Conservation (phyloP, 1,140 invertebrate genomes). For the Teleopsis dalmanni region DNA sequence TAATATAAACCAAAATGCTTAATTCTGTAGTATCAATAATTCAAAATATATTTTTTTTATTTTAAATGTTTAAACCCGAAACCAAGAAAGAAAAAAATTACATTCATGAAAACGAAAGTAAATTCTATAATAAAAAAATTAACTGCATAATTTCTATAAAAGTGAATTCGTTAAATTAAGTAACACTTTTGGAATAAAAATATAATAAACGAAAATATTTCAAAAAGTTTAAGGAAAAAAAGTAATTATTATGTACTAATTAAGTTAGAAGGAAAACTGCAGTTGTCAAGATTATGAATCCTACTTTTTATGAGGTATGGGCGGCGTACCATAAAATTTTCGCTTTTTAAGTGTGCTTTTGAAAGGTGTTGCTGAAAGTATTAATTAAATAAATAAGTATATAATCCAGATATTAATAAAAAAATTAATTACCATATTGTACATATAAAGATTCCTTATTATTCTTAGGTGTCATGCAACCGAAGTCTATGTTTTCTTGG, state of each 20-base stretch:
- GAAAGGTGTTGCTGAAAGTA: conserved; percentile 29
- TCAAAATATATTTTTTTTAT: too few species aligned
- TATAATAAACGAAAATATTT: too few species aligned
- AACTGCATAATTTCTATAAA: not conserved
- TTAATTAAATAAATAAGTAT: not conserved
- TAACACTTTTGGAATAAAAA: too few species aligned
- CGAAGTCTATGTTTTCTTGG: conserved; percentile 9
- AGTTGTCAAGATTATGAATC: too few species aligned
- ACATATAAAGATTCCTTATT: conserved; percentile 21
- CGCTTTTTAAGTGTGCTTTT: conserved; percentile 39
- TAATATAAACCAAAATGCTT: too few species aligned
- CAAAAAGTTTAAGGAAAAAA: too few species aligned
- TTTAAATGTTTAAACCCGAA: too few species aligned
- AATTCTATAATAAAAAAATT: not conserved
- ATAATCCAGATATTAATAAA: not conserved
- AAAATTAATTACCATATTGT: conserved; percentile 24
- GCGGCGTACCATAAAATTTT: conserved; percentile 21
- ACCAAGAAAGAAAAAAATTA: not conserved
- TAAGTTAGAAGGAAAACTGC: too few species aligned
- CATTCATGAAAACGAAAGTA: not conserved
- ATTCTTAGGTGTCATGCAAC: conserved; percentile 26
- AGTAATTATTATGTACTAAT: too few species aligned
- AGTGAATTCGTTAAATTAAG: too few species aligned
- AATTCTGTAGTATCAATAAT: too few species aligned
- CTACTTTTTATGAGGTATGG: conserved; percentile 2